These are phyloP conservation scores for Leucania comma DNA, from an alignment of 2,888 invertebrate species.

Conservation along the genomic window DNA sequence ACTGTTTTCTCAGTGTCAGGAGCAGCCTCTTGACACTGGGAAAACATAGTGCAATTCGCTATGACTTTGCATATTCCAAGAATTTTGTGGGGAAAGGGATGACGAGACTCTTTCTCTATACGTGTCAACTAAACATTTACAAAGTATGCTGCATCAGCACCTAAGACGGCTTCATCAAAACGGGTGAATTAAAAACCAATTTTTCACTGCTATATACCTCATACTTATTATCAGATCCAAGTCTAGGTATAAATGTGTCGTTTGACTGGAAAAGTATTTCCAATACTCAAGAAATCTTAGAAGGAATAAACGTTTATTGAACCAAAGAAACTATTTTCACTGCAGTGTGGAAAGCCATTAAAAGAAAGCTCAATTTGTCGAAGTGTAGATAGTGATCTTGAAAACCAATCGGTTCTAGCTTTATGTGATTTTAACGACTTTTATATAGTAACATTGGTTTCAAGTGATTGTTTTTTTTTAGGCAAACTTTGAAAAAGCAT, in stretches of 20 bases:
- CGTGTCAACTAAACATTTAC: too few species aligned
- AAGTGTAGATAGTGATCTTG: slow-evolving; percentile 54
- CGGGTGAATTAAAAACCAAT: too few species aligned
- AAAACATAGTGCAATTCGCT: too few species aligned
- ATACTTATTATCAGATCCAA: background rate
- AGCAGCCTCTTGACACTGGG: too few species aligned
- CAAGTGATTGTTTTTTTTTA: slow-evolving; percentile 5
- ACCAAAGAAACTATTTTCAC: slow-evolving; percentile 27
- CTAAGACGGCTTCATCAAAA: too few species aligned
- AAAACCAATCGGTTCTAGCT: slow-evolving; percentile 55
- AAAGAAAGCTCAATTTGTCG: slow-evolving; percentile 53
- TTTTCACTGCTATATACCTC: background rate
- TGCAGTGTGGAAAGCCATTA: slow-evolving; percentile 34
- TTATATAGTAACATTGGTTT: slow-evolving; percentile 9
- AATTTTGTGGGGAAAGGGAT: too few species aligned
- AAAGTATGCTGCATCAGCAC: too few species aligned
- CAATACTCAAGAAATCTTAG: background rate
- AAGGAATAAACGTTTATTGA: slow-evolving; percentile 23
- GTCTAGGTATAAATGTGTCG: background rate
- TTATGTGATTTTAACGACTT: slow-evolving; percentile 54
- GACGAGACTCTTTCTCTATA: too few species aligned
- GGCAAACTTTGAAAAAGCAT: background rate
- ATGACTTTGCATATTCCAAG: too few species aligned
- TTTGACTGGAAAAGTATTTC: background rate
- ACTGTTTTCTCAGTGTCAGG: too few species aligned